Evolutionary conservation across 23 tunicate genomes (phyloP).

Genomic region (Styela plicata): DNA sequence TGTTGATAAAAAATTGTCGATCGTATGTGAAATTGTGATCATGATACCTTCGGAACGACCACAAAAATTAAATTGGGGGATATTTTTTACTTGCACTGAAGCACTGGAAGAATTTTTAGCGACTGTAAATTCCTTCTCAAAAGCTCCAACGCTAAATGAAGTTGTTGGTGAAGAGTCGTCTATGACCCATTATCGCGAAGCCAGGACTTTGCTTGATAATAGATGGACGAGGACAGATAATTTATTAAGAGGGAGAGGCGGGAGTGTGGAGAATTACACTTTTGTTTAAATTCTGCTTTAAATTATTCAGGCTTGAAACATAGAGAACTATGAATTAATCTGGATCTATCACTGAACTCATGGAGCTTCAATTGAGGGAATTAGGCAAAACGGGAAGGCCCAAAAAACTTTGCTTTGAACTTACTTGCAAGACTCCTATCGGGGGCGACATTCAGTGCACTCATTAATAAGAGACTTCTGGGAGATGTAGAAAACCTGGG

Average conservation of each 20-base stretch:
- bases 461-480: no score
- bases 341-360: no score
- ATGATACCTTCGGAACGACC: background rate
- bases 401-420: no score
- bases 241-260: conserved; percentile 11
- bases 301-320: background rate
- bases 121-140: conserved; percentile 3
- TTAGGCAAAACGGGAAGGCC: no score
- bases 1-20: background rate
- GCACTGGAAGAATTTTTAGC: background rate
- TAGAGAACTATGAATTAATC: no score
- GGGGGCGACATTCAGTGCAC: no score
- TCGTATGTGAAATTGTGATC: conserved; percentile 3
- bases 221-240: conserved; percentile 33
- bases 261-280: background rate
- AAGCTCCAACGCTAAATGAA: conserved; percentile 13
- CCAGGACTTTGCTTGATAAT: conserved; percentile 23
- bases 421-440: no score
- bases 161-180: background rate
- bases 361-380: no score
- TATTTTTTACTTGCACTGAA: conserved; percentile 12
- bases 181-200: conserved; percentile 16
- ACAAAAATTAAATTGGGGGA: conserved; percentile 1
- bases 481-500: no score
- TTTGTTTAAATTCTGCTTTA: background rate